Conservation (phyloP, 2,888 invertebrate genomes). For the Bellardia pandia region DNA sequence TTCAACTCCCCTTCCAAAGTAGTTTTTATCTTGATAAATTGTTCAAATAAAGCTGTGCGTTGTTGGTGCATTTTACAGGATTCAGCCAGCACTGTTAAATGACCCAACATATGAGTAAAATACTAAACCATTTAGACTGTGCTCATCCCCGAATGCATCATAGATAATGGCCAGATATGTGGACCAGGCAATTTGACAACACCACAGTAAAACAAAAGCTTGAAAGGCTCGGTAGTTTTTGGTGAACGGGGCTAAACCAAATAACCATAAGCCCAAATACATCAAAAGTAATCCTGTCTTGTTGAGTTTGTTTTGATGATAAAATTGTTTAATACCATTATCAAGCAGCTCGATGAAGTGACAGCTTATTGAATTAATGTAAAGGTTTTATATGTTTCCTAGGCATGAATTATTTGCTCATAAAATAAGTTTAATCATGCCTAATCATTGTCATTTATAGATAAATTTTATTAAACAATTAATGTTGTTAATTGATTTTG, state of each 20-base stretch:
- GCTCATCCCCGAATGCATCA: constrained; percentile 41
- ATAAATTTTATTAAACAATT: not conserved
- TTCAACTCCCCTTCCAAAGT: constrained; percentile 63
- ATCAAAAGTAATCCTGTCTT: constrained; percentile 1
- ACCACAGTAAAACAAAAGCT: constrained; percentile 68
- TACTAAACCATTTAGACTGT: constrained; percentile 74
- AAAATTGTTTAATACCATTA: constrained; percentile 19
- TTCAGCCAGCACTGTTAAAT: constrained; percentile 76
- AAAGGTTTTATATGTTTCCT: not conserved
- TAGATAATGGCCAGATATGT: constrained; percentile 58
- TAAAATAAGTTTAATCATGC: not conserved
- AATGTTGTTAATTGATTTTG: not conserved
- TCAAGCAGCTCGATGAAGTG: not conserved
- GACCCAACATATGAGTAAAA: constrained; percentile 74
- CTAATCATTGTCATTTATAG: not conserved
- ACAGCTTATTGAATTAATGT: not conserved
- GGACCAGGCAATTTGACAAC: constrained; percentile 50
- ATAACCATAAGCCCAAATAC: constrained; percentile 61
- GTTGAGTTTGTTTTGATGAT: constrained; percentile 14
- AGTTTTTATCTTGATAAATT: constrained; percentile 70
- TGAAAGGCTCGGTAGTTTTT: constrained; percentile 43
- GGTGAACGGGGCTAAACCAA: constrained; percentile 69
- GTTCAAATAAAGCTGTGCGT: constrained; percentile 66
- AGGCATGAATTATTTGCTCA: not conserved
- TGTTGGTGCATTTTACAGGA: constrained; percentile 71